Conservation (phyloP, 2,888 invertebrate species). For the Epinotia brunnichana region DNA sequence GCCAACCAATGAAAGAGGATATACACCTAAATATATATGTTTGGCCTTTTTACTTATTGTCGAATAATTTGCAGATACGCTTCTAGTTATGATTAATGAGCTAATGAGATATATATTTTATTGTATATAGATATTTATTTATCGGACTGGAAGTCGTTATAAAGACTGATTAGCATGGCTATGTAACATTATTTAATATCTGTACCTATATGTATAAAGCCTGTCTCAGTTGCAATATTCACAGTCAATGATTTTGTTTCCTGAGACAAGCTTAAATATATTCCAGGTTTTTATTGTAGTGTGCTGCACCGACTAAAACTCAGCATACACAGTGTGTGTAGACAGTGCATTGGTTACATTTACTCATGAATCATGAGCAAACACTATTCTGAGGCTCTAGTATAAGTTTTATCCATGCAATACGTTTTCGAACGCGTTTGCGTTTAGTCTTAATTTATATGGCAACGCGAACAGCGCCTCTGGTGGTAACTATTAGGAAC, state of each 20-base stretch:
- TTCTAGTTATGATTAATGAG: background rate
- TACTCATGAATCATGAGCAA: background rate
- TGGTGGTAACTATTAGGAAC: no score
- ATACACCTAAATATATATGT: background rate
- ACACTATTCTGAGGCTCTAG: no score
- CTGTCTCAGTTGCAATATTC: background rate
- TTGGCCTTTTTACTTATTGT: background rate
- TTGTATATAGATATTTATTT: slow-evolving; percentile 1
- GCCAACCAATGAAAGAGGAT: background rate
- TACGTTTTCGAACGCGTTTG: no score
- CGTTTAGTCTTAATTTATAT: no score
- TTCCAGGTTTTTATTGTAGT: slow-evolving; percentile 2
- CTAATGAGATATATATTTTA: background rate
- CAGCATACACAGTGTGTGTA: background rate
- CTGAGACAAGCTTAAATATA: slow-evolving; percentile 2
- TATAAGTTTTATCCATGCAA: no score
- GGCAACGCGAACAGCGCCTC: no score
- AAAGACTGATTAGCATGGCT: slow-evolving; percentile 1
- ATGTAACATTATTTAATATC: background rate
- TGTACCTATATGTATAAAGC: background rate
- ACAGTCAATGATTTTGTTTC: background rate
- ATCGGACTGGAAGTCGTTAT: background rate
- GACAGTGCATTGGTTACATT: background rate
- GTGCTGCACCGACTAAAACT: background rate
- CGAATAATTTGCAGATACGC: slow-evolving; percentile 11